Conservation (phyloP, 2,888 invertebrate species). For the Andrena fulva region DNA sequence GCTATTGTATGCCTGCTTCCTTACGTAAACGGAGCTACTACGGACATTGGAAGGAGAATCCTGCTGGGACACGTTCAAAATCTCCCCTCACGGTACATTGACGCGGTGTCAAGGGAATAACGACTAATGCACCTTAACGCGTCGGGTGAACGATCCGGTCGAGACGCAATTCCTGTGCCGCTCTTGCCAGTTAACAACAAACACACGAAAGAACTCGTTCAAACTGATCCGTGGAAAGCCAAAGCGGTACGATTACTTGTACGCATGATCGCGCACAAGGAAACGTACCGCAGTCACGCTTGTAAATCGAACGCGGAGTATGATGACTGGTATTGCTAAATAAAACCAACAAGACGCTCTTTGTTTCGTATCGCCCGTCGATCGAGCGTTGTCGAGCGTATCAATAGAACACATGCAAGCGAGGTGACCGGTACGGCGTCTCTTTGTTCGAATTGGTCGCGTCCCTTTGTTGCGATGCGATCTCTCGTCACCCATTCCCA, state of each 20-base stretch:
- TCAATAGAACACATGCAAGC: background rate
- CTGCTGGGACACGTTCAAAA: background rate
- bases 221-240: slow-evolving; percentile 1
- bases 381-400: slow-evolving; percentile 14
- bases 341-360: slow-evolving; percentile 21
- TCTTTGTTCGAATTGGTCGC: slow-evolving; percentile 58
- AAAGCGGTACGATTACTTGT: slow-evolving; percentile 39
- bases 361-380: slow-evolving; percentile 27
- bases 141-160: background rate
- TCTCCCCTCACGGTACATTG: background rate
- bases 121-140: background rate
- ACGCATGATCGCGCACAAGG: slow-evolving; percentile 60
- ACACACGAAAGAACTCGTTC: slow-evolving; percentile 13
- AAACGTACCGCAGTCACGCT: slow-evolving; percentile 52
- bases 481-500: background rate
- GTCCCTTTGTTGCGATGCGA: slow-evolving; percentile 32
- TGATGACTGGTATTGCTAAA: slow-evolving; percentile 5
- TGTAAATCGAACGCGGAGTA: slow-evolving; percentile 41
- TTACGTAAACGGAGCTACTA: slow-evolving; percentile 11
- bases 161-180: background rate
- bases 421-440: slow-evolving; percentile 24
- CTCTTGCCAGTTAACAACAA: slow-evolving; percentile 7
- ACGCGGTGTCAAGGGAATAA: background rate
- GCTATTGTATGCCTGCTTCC: background rate
- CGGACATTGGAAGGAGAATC: background rate